A percentile compares a stretch with the other conserved stretches of the same genome.
Conservation (phyloP, 2,888 invertebrate genomes). For the Tinea trinotella region DNA sequence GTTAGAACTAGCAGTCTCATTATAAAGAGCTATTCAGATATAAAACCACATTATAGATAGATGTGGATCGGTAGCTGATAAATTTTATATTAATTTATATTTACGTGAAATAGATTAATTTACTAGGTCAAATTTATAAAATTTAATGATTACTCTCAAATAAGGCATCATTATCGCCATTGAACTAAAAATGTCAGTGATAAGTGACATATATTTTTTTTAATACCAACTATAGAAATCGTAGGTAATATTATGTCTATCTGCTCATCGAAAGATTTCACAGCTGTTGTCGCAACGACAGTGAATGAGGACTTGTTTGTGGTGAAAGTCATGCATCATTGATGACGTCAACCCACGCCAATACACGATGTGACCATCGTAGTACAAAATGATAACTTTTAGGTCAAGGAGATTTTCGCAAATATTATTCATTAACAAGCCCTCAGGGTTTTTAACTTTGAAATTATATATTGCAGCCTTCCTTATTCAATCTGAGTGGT, state of each 20-base stretch:
- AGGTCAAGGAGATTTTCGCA: conserved; percentile 58
- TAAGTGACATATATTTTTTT: too few relatives aligned
- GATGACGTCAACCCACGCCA: conserved; percentile 26
- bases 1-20: conserved; percentile 42
- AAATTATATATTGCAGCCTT: too few relatives aligned
- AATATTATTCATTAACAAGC: conserved; percentile 11
- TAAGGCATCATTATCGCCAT: too few relatives aligned
- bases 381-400: conserved; percentile 43
- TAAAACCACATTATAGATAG: too few relatives aligned
- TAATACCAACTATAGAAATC: too few relatives aligned
- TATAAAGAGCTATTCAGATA: neutral
- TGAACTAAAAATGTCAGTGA: too few relatives aligned
- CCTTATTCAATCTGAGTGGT: too few relatives aligned
- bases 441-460: neutral
- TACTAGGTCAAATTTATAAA: too few relatives aligned
- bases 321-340: conserved; percentile 66
- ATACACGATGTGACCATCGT: conserved; percentile 43
- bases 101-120: too few relatives aligned
- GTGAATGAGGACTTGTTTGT: conserved; percentile 27
- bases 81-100: too few relatives aligned
- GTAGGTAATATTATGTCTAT: neutral
- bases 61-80: too few relatives aligned
- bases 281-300: conserved; percentile 15
- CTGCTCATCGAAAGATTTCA: neutral
- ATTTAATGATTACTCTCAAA: too few relatives aligned